Evolutionary conservation across 2,797 vertebrate genomes (phyloP), one percentile per base, ranked within the genome.

Genomic region (Gallinago solitaria): DNA sequence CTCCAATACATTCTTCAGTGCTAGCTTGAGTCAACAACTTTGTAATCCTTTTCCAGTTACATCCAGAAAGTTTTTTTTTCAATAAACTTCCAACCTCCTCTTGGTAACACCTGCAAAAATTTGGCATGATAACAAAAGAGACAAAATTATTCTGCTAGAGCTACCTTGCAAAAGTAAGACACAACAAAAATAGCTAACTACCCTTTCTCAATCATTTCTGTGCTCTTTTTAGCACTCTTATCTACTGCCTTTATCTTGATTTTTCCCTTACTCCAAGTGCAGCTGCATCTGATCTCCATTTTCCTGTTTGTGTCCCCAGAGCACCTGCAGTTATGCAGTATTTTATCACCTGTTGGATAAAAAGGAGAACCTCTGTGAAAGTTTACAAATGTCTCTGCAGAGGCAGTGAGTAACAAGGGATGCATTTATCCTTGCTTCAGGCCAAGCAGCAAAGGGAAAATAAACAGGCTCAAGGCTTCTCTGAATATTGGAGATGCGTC

Each of bases 271-370:
- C 54, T 90, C 82, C 50, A 83, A 6, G 45, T 78, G 33, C 75
- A 89, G 65, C 93, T 94, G 90, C 37, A 28, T 89, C 83, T 88
- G 82, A 74, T 90, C 89, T 81, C 43, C 41, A 25, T 94, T 95
- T 96, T 90, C 78, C 83, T 77, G 63, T 89, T 95, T 92, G 70
- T 63, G 63, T 79, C 79, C 41, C 75, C 64, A 48, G 47, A 85
- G 69, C 75, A 96, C 93, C 86, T 94, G 78, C 84, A 94, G 48
- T 90, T 65, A 20, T 1, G 43, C 12, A 54, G 73, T 78, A 56
- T 94, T 86, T 95, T 84, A 70, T 89, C 89, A 95, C 79, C 90
- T 93, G 81, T 65, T 93, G 69, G 35, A 43, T 57, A 81, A 87
- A 93, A 54, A 51, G 17, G 25, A 60, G 89, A 89, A 47, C 80